Conservation (phyloP, 2,113 vertebrate genomes). For the Apaloderma vittatum region DNA sequence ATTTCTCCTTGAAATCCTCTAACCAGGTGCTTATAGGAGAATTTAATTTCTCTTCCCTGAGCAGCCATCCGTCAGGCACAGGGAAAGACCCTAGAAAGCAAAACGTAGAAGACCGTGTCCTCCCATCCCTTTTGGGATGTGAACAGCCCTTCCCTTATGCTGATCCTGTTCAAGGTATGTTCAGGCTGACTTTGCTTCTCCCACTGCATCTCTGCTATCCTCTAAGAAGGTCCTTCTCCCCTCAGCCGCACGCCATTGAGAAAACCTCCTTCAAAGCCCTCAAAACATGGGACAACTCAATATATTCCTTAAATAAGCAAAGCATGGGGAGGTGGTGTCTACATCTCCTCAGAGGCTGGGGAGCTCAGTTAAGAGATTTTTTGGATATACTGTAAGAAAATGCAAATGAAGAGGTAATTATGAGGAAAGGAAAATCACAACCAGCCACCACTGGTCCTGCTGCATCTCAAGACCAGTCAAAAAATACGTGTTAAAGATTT, state of each 20-base stretch:
- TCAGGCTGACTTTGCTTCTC: background rate
- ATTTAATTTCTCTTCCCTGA: background rate
- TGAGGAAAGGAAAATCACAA: background rate
- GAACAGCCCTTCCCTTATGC: background rate
- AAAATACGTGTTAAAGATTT: background rate
- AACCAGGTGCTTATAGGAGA: background rate
- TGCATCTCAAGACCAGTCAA: background rate
- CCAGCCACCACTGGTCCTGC: background rate
- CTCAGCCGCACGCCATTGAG: fast-evolving
- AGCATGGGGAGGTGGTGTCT: background rate
- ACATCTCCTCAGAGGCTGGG: background rate
- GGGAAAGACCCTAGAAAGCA: background rate
- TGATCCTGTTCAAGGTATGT: background rate
- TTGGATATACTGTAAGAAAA: background rate
- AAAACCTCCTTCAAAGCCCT: background rate
- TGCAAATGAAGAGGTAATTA: background rate
- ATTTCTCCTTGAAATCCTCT: background rate
- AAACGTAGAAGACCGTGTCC: background rate
- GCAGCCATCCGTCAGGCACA: background rate
- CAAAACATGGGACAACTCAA: background rate
- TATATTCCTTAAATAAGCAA: background rate
- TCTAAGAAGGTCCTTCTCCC: background rate
- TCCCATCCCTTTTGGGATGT: background rate
- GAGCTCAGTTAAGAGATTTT: background rate
- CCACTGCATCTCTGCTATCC: fast-evolving